These are phyloP conservation scores for Sisor rabdophorus DNA, from an alignment of 2,113 vertebrate genomes.

Conservation along the genomic window DNA sequence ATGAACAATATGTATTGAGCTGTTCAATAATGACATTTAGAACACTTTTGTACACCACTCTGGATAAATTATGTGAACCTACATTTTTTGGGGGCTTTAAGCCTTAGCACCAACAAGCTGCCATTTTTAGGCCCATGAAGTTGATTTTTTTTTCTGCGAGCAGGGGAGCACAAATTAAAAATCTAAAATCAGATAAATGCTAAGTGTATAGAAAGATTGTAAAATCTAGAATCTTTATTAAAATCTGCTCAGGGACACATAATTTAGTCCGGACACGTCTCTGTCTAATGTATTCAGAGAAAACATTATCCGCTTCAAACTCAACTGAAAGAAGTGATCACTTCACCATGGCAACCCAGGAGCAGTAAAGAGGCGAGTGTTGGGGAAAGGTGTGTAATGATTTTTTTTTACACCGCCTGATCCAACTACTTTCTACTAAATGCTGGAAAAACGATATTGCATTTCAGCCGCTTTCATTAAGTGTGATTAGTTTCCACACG, in stretches of 20 bases:
- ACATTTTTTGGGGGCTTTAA: background rate
- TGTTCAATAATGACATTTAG: too few species aligned
- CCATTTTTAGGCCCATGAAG: too few species aligned
- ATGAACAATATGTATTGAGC: too few species aligned
- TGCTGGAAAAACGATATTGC: background rate
- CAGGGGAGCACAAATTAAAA: background rate
- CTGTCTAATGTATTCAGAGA: constrained; percentile 1
- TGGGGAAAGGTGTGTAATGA: too few species aligned
- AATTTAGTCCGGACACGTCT: background rate
- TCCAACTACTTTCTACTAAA: background rate
- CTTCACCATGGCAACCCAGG: constrained; percentile 29
- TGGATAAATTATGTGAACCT: too few species aligned
- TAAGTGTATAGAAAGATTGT: background rate
- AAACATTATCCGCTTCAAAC: constrained; percentile 5
- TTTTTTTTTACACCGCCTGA: too few species aligned
- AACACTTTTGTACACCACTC: too few species aligned
- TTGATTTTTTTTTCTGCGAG: too few species aligned
- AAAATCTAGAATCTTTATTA: background rate
- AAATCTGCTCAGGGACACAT: background rate
- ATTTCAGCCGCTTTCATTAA: constrained; percentile 8
- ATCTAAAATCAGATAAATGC: background rate
- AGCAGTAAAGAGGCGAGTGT: constrained; percentile 22
- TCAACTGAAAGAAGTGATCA: background rate
- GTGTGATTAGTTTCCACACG: background rate
- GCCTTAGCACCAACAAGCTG: too few species aligned